A percentile compares a stretch with the other conserved stretches of the same genome.
Evolutionary conservation across 2,888 invertebrate genomes (phyloP).

Genomic region (Idaea aversata): DNA sequence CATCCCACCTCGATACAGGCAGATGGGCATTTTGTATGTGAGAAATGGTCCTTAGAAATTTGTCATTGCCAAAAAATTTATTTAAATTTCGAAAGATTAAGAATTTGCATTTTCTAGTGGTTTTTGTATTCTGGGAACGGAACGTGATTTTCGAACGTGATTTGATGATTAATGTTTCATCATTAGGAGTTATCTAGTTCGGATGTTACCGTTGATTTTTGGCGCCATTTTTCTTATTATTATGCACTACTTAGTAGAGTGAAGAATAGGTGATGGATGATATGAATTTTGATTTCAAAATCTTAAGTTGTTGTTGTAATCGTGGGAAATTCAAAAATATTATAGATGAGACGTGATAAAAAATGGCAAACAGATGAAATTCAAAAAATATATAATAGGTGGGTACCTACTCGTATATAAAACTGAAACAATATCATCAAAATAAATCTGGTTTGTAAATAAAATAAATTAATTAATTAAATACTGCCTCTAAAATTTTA

Average conservation of each 20-base stretch:
- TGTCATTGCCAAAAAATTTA: conserved; percentile 65
- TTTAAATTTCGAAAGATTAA: conserved; percentile 53
- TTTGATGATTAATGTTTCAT: conserved; percentile 18
- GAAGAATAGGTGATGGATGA: neutral
- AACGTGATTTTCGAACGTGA: conserved; percentile 24
- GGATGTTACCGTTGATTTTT: neutral
- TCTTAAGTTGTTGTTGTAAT: neutral
- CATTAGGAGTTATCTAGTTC: neutral
- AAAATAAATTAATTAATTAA: no score
- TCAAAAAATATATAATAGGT: no score
- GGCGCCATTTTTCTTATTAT: neutral
- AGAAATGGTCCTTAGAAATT: conserved; percentile 56
- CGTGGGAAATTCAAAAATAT: neutral
- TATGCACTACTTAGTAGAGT: neutral
- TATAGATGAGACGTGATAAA: neutral
- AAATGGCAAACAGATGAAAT: neutral
- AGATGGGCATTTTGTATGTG: conserved; percentile 62
- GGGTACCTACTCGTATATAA: no score
- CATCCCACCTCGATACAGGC: conserved; percentile 52
- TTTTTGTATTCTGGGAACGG: conserved; percentile 14
- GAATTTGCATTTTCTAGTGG: conserved; percentile 47
- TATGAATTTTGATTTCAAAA: neutral
- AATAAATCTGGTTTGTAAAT: no score
- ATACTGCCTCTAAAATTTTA: no score
- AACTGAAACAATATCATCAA: no score